These are phyloP conservation scores for Meteorus sp. DNA, from an alignment of 1,140 invertebrate genomes.

Conservation along the genomic window DNA sequence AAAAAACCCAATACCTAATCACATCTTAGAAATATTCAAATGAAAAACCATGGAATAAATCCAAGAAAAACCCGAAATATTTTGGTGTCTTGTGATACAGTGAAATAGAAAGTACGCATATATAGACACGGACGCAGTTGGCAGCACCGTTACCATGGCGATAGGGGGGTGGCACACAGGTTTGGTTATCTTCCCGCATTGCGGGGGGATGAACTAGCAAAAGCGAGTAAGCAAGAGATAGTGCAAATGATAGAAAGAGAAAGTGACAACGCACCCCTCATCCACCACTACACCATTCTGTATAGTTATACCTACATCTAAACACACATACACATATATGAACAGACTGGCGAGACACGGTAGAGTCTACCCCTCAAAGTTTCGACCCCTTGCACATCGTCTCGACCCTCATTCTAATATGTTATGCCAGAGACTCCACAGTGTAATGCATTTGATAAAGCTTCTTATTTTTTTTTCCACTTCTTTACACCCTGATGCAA, in stretches of 20 bases:
- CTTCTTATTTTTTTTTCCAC: not conserved
- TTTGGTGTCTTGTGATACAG: not conserved
- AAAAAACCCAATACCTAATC: no score
- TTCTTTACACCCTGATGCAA: constrained; percentile 18
- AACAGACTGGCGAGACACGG: constrained; percentile 19
- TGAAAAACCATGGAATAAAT: not conserved
- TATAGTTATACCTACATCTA: no score
- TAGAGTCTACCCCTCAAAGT: constrained; percentile 4
- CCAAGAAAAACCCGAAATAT: not conserved
- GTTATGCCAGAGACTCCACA: not conserved
- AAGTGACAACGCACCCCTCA: constrained; percentile 11
- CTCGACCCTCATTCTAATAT: constrained; percentile 1
- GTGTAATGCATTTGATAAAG: constrained; percentile 1
- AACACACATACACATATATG: no score
- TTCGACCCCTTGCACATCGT: not conserved
- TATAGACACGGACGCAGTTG: not conserved
- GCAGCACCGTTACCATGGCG: constrained; percentile 13
- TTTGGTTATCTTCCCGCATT: constrained; percentile 8
- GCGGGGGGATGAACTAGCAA: not conserved
- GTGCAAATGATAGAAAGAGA: not conserved
- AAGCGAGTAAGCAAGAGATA: not conserved
- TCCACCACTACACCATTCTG: constrained; percentile 2
- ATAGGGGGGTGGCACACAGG: constrained; percentile 5
- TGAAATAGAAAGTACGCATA: not conserved
- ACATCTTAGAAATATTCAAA: no score